Base-by-base conservation (phyloP, 2,113 vertebrate species). In the Anguilla rostrata region DNA sequence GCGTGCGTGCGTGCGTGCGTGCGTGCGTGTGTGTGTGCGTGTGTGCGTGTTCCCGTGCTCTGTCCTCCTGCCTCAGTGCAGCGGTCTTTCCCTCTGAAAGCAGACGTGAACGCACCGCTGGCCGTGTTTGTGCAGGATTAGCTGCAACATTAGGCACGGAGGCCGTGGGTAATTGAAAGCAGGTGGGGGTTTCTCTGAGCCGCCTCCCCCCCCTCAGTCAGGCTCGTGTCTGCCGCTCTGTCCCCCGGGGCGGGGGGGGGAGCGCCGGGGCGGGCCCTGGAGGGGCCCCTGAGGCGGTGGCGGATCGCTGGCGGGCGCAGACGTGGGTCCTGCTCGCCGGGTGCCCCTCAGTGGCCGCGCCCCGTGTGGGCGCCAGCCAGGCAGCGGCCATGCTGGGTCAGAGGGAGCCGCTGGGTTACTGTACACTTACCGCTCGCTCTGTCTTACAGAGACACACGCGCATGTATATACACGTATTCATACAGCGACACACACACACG, bases 111-210 rank as follows among this genome's bases (percentile, higher is more conserved):
- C 14, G 39, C 22, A 12, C 39, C 39, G 79, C 11, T 12, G 41
- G 79, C 46, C 40, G 11, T 82, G 81, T 82, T 82, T 82, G 46
- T 16, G 53, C 26, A 11, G 81, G 40, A 82, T 82, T 82, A 53
- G 40, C 81, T 82, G 81, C 81, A 82, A 46, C 81, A 82, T 82
- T 82, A 82, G 40, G 81, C 81, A 82, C 29, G 41, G 41, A 49
- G 81, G 81, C 46, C 15, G 81, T 9, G 41, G 26, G 15, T 82
- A 82, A 82, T 82, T 12, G 26, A n/a, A 82, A 18, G 81, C 81
- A 82, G 81, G 41, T 49, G 81, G 26, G 41, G 16, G 46, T 29
- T 53, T 82, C 81, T 49, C 46, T 82, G 16, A 49, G 15, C 41
- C 81, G 1, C 18, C 26, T 43, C n/a, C 43, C 43, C 80, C 22